Evolutionary conservation across 1,140 invertebrate genomes (phyloP), one percentile per base, ranked within the genome.

Genomic region (Myzus persicae): DNA sequence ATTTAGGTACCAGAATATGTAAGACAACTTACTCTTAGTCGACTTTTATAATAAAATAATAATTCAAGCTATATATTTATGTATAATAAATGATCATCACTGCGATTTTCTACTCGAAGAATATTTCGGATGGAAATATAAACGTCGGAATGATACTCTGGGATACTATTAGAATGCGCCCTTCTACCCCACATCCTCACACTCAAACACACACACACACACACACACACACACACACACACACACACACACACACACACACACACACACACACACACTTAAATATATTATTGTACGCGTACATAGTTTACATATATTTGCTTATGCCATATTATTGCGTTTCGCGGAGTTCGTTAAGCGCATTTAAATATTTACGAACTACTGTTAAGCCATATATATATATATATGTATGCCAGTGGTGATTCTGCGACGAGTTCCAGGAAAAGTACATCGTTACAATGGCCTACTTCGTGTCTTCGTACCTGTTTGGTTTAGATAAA

Each of bases 351-450:
- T 90, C 46, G 88, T 90, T 90, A 90, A 90, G 51, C 88, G 48
- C 36, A 90, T 90, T 90, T 90, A 90, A 90, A 90, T 90, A 90
- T 59, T 90, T 42, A 90, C 24, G 48, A 2, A 40, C 40, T 59
- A 40, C 40, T 59, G 20, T 40, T 59, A 18, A 54, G 46, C 20
- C 48, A 48, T 26, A 40, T 31, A 46, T 87, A 44, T 24, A 48
- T 26, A 40, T 31, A 46, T 87, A 44, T 24, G 9, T 31, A 90
- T 54, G 51, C 44, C 36, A 26, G 31, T 38, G 87, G 87, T 51
- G 46, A 89, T 89, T 89, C 44, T 76, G 59, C 31, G 59, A 76
- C 38, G 22, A 36, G 44, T 51, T 36, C 3, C 14, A 8, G 20
- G 20, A 89, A 38, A 36, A 38, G 20, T 51, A 31, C 38, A 85